Conservation (phyloP, 1,140 invertebrate species). For the Leucophenga varia region DNA sequence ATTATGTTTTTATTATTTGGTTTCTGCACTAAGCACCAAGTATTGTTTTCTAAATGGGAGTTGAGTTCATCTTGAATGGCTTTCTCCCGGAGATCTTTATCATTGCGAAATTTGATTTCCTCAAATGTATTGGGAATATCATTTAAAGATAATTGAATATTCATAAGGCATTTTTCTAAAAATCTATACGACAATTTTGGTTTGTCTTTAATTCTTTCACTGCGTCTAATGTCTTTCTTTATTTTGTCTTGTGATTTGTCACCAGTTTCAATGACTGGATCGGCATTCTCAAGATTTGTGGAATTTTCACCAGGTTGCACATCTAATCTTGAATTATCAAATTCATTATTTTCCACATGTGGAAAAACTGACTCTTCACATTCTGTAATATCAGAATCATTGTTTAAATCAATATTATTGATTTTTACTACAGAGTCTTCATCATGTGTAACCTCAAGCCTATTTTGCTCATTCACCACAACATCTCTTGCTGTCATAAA, state of each 20-base stretch:
- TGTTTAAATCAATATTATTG: conserved; percentile 3
- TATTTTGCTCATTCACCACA: conserved; percentile 53
- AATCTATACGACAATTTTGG: conserved; percentile 29
- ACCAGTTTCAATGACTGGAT: conserved; percentile 14
- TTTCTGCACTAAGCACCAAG: conserved; percentile 49
- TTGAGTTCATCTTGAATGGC: conserved; percentile 52
- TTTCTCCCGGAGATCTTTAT: conserved; percentile 38
- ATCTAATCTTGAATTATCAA: conserved; percentile 7
- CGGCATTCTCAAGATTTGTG: conserved; percentile 12
- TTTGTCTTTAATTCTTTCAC: conserved; percentile 32
- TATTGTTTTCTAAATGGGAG: conserved; percentile 45
- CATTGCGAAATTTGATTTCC: conserved; percentile 36
- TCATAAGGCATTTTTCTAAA: conserved; percentile 19
- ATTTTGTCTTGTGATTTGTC: conserved; percentile 10
- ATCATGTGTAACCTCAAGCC: conserved; percentile 30
- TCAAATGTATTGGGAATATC: conserved; percentile 28
- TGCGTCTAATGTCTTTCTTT: conserved; percentile 22
- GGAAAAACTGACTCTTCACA: conserved; percentile 12
- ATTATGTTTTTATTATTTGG: conserved; percentile 54
- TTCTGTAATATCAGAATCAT: conserved; percentile 8
- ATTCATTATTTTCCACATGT: conserved; percentile 6
- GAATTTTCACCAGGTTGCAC: conserved; percentile 10
- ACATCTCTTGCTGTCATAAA: conserved; percentile 52
- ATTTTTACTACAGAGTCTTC: conserved; percentile 10
- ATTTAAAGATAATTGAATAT: conserved; percentile 24